A percentile compares a stretch with the other conserved stretches of the same genome.
Evolutionary conservation across 2,113 vertebrate species (phyloP).

Genomic region (Melanocharis versteri): DNA sequence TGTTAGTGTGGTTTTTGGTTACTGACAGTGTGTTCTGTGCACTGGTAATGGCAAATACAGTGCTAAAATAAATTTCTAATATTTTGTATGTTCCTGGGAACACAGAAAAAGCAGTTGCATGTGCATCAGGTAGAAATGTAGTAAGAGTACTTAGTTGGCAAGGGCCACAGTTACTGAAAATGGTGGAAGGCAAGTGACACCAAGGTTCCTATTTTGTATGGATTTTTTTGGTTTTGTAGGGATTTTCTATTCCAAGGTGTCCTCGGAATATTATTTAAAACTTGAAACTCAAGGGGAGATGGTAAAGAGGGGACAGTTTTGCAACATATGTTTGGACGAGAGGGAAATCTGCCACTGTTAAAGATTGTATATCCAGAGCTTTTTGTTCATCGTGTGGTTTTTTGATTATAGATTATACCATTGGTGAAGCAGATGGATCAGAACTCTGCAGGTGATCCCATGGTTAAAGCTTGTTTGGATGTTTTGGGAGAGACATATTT

Average conservation of each 20-base stretch:
- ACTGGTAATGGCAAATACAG: background rate
- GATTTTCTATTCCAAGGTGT: too few species aligned
- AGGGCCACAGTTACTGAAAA: background rate
- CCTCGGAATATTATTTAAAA: background rate
- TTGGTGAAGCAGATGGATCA: constrained; percentile 76
- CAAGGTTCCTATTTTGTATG: background rate
- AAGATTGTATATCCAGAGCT: background rate
- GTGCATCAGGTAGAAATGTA: background rate
- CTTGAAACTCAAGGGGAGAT: background rate
- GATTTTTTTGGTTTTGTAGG: background rate
- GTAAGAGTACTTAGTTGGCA: background rate
- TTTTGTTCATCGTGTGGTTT: background rate
- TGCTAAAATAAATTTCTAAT: background rate
- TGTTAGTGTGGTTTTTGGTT: background rate
- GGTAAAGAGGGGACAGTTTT: background rate
- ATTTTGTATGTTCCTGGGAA: background rate
- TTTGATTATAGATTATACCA: constrained; percentile 72
- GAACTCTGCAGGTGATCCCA: constrained; percentile 41
- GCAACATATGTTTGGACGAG: background rate
- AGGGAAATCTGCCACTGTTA: background rate
- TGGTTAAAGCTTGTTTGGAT: constrained; percentile 78
- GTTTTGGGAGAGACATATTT: constrained; percentile 80
- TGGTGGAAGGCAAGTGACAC: background rate
- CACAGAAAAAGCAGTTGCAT: background rate
- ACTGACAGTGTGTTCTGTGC: background rate